Percentiles rank a stretch among this genome's conserved stretches.
Conservation (phyloP, 2,888 invertebrate species). For the Drosophila mulleri region DNA sequence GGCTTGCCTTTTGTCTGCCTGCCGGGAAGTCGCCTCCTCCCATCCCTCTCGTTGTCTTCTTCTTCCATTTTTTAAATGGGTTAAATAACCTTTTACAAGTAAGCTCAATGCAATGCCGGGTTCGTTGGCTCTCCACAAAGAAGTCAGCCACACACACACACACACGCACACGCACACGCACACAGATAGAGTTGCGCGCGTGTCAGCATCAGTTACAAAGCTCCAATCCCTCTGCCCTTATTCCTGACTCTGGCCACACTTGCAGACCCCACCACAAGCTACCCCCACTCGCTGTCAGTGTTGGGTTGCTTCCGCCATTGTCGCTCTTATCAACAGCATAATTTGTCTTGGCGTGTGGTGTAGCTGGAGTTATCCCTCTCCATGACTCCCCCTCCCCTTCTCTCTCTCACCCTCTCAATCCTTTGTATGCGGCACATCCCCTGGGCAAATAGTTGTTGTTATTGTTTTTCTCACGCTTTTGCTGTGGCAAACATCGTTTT, state of each 20-base stretch:
- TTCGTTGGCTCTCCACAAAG: conserved; percentile 64
- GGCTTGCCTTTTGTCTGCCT: conserved; percentile 26
- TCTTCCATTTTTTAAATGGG: conserved; percentile 59
- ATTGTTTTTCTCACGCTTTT: conserved; percentile 55
- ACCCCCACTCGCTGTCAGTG: conserved; percentile 24
- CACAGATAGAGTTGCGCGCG: conserved; percentile 51
- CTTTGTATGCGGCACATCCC: conserved; percentile 24
- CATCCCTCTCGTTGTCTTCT: background rate
- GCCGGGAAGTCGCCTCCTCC: background rate
- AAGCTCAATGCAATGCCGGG: conserved; percentile 63
- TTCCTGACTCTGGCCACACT: background rate
- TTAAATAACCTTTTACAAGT: conserved; percentile 73
- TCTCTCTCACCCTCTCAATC: conserved; percentile 1
- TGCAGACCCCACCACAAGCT: background rate
- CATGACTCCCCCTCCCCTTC: background rate
- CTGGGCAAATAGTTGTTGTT: conserved; percentile 36
- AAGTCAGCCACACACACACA: conserved; percentile 12
- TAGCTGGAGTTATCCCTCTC: conserved; percentile 16
- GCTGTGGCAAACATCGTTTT: conserved; percentile 43
- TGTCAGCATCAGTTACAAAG: conserved; percentile 65
- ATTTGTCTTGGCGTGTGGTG: conserved; percentile 75
- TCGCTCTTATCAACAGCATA: conserved; percentile 78
- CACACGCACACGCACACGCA: conserved; percentile 31
- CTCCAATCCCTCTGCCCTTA: background rate
- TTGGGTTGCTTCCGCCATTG: conserved; percentile 64